Evolutionary conservation across 2,888 invertebrate species (phyloP).

Genomic region (Melieria picta): DNA sequence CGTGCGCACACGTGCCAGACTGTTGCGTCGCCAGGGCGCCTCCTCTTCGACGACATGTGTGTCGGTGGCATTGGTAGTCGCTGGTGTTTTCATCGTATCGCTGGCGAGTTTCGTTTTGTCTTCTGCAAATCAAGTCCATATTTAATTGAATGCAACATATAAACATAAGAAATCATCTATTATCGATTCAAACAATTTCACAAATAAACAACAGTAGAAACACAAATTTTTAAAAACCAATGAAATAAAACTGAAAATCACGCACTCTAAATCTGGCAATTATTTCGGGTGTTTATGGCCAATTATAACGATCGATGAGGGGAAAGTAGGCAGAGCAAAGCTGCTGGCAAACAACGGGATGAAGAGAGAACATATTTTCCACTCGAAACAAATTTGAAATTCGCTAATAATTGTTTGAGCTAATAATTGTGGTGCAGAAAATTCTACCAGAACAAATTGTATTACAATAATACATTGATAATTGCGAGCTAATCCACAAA

Average conservation of each 20-base stretch:
- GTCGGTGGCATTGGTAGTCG: conserved; percentile 44
- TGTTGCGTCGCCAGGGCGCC: conserved; percentile 75
- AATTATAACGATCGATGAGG: background rate
- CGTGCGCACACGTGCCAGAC: conserved; percentile 68
- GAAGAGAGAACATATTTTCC: no score
- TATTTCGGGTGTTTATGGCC: background rate
- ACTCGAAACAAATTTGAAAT: no score
- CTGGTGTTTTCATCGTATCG: conserved; percentile 56
- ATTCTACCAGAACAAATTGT: no score
- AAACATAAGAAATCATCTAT: background rate
- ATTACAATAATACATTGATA: no score
- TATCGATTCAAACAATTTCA: background rate
- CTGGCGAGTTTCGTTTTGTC: conserved; percentile 53
- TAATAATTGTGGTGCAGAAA: no score
- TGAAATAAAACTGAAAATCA: conserved; percentile 8
- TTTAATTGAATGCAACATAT: conserved; percentile 5
- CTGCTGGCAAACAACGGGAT: no score
- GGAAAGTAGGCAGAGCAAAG: no score
- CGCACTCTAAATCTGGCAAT: background rate
- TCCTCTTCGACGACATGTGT: conserved; percentile 66
- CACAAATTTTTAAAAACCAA: conserved; percentile 23
- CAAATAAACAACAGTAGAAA: conserved; percentile 16
- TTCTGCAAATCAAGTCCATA: conserved; percentile 47
- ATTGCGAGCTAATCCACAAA: no score
- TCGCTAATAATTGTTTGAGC: no score